A percentile compares a stretch with the other conserved stretches of the same genome.
These are phyloP conservation scores for Orussus abietinus DNA, from an alignment of 1,140 invertebrate genomes.

Conservation along the genomic window DNA sequence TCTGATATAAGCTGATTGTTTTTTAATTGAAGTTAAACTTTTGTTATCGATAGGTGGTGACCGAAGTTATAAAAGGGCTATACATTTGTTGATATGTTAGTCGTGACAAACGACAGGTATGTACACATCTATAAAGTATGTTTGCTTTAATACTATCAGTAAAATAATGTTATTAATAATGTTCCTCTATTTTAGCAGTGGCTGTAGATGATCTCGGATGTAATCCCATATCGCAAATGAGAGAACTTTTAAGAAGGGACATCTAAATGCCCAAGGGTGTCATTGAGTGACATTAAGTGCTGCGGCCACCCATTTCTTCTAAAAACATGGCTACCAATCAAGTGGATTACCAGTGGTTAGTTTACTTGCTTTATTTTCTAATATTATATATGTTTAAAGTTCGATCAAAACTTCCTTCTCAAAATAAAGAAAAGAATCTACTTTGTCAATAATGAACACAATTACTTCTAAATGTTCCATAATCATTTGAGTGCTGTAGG, in stretches of 20 bases:
- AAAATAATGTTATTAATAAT: slow-evolving; percentile 1
- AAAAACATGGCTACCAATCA: slow-evolving; percentile 52
- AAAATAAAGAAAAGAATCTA: too few relatives aligned
- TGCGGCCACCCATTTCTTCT: slow-evolving; percentile 41
- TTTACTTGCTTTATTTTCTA: slow-evolving; percentile 11
- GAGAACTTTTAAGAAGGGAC: slow-evolving; percentile 30
- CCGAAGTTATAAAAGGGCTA: slow-evolving; percentile 31
- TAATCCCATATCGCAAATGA: slow-evolving; percentile 31
- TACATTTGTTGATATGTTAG: slow-evolving; percentile 34
- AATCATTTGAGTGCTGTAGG: too few relatives aligned
- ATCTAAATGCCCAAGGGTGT: slow-evolving; percentile 46
- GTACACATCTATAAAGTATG: background rate
- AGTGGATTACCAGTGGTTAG: slow-evolving; percentile 54
- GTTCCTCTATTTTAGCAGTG: slow-evolving; percentile 22
- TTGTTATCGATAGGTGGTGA: slow-evolving; percentile 33
- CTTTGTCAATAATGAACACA: too few relatives aligned
- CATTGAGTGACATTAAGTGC: slow-evolving; percentile 41
- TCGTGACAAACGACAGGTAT: slow-evolving; percentile 33
- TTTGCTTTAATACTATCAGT: slow-evolving; percentile 4
- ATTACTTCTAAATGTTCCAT: too few relatives aligned
- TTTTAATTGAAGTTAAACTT: too few relatives aligned
- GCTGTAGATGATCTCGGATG: slow-evolving; percentile 49
- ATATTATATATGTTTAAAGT: too few relatives aligned
- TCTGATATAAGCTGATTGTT: too few relatives aligned
- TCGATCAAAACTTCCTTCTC: too few relatives aligned